These are phyloP conservation scores for Microctonus aethiopoides DNA, from an alignment of 2,888 invertebrate species.

Conservation along the genomic window DNA sequence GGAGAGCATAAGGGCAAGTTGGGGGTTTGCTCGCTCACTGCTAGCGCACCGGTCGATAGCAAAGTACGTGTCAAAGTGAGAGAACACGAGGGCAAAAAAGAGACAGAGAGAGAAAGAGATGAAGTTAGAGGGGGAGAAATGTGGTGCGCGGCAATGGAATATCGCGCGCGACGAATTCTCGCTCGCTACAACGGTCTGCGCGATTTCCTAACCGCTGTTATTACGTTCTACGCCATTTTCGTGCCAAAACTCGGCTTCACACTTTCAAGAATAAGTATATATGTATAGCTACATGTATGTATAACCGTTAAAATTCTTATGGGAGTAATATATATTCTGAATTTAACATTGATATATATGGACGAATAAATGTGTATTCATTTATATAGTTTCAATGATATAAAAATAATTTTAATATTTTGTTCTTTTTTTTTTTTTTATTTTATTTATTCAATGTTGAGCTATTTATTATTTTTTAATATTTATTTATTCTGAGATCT, in stretches of 20 bases:
- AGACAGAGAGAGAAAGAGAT: slow-evolving; percentile 8
- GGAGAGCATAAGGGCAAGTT: slow-evolving; percentile 33
- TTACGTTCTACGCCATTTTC: slow-evolving; percentile 36
- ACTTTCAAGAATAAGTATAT: background rate
- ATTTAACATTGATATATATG: background rate
- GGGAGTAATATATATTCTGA: background rate
- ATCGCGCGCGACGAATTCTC: slow-evolving; percentile 20
- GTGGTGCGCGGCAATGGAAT: slow-evolving; percentile 21
- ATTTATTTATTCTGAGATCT: no score
- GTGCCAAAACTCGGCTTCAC: slow-evolving; percentile 24
- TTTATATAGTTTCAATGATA: no score
- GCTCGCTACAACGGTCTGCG: slow-evolving; percentile 19
- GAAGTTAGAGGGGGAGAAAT: background rate
- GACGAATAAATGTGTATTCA: background rate
- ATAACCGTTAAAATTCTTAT: background rate
- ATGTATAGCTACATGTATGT: background rate
- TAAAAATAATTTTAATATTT: no score
- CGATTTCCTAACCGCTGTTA: slow-evolving; percentile 35
- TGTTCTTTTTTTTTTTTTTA: background rate
- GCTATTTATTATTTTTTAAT: no score
- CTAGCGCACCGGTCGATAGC: slow-evolving; percentile 27
- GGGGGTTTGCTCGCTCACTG: background rate
- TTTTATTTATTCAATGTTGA: no score
- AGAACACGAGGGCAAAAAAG: background rate
- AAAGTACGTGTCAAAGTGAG: slow-evolving; percentile 29